Conservation (phyloP, 2,888 invertebrate genomes). For the Chrysolina oricalcia region DNA sequence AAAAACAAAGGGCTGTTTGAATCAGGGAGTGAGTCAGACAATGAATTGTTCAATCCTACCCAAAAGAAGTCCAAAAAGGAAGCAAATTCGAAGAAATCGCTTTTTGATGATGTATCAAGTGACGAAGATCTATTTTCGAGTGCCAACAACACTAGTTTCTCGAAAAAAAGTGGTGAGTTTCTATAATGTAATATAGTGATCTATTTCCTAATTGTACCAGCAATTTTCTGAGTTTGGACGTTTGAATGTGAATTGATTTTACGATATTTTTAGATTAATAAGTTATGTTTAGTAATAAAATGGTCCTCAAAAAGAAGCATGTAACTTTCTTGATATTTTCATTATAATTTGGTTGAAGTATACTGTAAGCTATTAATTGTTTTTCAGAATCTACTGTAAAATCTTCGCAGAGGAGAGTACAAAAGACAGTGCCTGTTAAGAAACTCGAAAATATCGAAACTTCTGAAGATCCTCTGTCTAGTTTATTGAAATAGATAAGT, state of each 20-base stretch:
- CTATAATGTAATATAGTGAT: background rate
- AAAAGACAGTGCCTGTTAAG: conserved; percentile 57
- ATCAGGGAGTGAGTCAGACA: conserved; percentile 39
- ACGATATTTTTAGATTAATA: background rate
- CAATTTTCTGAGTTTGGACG: background rate
- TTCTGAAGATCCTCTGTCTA: conserved; percentile 63
- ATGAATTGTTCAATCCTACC: conserved; percentile 24
- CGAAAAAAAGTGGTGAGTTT: conserved; percentile 43
- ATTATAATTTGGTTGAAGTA: conserved; percentile 2
- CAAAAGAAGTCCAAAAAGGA: conserved; percentile 19
- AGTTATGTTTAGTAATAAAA: background rate
- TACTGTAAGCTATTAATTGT: no score
- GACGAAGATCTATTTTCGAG: conserved; percentile 64
- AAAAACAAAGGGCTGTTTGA: conserved; percentile 40
- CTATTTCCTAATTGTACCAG: conserved; percentile 2
- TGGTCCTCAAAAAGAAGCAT: background rate
- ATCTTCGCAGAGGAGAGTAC: conserved; percentile 54
- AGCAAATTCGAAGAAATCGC: conserved; percentile 53
- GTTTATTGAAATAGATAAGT: conserved; percentile 53
- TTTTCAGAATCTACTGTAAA: conserved; percentile 37
- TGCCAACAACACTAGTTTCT: conserved; percentile 27
- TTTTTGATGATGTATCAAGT: conserved; percentile 63
- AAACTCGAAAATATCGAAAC: conserved; percentile 64
- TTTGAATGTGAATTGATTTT: background rate
- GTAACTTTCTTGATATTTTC: no score